Percentiles rank a stretch among this genome's conserved stretches.
Conservation (phyloP, 2,113 vertebrate species). For the Carlito syrichta region DNA sequence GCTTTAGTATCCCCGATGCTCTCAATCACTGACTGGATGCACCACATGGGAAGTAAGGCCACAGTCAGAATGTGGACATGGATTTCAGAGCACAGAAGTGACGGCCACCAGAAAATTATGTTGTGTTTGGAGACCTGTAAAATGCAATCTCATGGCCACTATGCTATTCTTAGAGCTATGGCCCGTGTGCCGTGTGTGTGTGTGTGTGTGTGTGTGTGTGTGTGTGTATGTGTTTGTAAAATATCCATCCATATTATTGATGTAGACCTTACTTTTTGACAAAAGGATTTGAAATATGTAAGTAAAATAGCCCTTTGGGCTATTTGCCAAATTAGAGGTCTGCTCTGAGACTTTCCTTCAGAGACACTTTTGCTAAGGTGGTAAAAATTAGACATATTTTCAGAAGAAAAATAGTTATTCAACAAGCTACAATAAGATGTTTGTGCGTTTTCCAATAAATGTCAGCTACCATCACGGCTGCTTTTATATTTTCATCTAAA, state of each 20-base stretch:
- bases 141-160: background rate
- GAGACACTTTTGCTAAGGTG: background rate
- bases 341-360: background rate
- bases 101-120: background rate
- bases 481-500: background rate
- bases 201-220: background rate
- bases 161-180: background rate
- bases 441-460: background rate
- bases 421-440: background rate
- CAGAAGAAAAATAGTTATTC: background rate
- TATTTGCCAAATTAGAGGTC: background rate
- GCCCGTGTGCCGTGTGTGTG: background rate
- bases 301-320: background rate
- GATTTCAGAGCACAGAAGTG: background rate
- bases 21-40: background rate
- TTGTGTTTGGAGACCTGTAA: background rate
- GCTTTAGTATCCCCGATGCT: background rate
- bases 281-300: background rate
- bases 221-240: background rate
- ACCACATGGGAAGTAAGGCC: accelerated
- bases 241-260: background rate
- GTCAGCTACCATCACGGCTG: background rate
- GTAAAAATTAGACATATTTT: background rate
- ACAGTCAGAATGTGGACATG: background rate
- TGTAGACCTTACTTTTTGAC: background rate